Evolutionary conservation across 2,797 vertebrate genomes (phyloP).

Genomic region (Sus cebifrons): DNA sequence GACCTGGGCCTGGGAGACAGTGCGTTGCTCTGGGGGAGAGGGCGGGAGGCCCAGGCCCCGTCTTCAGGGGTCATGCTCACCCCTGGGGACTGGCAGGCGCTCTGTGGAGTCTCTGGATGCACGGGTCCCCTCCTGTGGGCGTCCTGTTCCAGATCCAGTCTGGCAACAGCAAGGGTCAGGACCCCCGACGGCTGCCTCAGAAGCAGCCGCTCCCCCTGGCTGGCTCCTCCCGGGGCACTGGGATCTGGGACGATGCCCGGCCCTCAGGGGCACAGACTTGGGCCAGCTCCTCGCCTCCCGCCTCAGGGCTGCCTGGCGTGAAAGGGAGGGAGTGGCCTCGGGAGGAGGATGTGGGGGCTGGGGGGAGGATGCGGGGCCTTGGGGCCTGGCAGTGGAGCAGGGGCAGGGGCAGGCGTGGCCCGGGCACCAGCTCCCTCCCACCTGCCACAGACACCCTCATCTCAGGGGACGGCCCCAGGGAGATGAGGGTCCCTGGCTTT

Average conservation of each 20-base stretch:
- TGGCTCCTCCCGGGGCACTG: fast-evolving
- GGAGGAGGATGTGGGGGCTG: background rate
- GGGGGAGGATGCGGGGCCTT: fast-evolving
- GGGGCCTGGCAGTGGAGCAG: too few species aligned
- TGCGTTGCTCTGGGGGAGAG: fast-evolving
- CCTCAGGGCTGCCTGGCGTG: background rate
- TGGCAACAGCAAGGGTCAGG: background rate
- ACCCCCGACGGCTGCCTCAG: too few species aligned
- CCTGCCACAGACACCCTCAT: background rate
- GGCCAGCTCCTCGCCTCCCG: background rate
- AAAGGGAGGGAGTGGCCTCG: background rate
- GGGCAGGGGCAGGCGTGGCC: background rate
- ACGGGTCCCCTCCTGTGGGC: fast-evolving
- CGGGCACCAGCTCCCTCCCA: background rate
- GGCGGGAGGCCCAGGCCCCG: background rate
- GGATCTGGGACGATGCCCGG: background rate
- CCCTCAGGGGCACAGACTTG: fast-evolving
- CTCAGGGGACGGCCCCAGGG: background rate
- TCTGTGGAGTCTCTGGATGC: background rate
- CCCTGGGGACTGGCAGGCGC: fast-evolving
- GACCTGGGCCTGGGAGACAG: background rate
- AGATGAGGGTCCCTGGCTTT: background rate
- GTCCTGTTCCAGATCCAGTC: background rate
- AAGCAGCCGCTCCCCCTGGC: fast-evolving
- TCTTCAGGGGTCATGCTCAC: fast-evolving